Evolutionary conservation across 2,888 invertebrate species (phyloP).

Genomic region (Machimus atricapillus): DNA sequence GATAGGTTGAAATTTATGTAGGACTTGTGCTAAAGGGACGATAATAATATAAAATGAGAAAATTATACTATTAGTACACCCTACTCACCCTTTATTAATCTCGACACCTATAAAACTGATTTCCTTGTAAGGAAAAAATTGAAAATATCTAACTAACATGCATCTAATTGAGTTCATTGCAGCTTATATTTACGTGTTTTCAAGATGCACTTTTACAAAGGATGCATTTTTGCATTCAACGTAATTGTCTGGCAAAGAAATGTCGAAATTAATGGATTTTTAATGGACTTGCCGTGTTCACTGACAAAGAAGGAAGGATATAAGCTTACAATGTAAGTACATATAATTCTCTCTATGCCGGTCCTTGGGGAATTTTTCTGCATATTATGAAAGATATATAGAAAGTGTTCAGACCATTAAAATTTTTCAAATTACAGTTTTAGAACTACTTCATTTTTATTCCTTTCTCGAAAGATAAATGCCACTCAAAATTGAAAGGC

Average conservation of each 20-base stretch:
- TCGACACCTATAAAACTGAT: not conserved
- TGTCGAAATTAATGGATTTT: constrained; percentile 30
- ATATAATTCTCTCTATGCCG: not conserved
- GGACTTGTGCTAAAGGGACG: too few species aligned
- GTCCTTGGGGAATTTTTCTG: not conserved
- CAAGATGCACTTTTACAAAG: not conserved
- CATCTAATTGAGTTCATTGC: constrained; percentile 6
- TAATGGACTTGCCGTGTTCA: constrained; percentile 19
- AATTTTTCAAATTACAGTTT: not conserved
- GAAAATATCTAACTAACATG: not conserved
- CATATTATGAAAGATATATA: not conserved
- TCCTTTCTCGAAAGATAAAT: not conserved
- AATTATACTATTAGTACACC: too few species aligned
- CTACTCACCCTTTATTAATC: too few species aligned
- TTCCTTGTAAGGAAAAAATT: not conserved
- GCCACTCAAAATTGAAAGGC: not conserved
- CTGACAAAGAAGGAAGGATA: not conserved
- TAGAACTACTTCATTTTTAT: not conserved
- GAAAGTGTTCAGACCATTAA: not conserved
- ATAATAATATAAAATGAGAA: too few species aligned
- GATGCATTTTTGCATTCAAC: constrained; percentile 10
- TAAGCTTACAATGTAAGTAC: not conserved
- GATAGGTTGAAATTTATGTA: too few species aligned
- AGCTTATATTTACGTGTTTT: not conserved
- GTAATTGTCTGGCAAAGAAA: not conserved